Evolutionary conservation across 2,113 vertebrate genomes (phyloP).

Genomic region (Anarhynchus alexandrinus): DNA sequence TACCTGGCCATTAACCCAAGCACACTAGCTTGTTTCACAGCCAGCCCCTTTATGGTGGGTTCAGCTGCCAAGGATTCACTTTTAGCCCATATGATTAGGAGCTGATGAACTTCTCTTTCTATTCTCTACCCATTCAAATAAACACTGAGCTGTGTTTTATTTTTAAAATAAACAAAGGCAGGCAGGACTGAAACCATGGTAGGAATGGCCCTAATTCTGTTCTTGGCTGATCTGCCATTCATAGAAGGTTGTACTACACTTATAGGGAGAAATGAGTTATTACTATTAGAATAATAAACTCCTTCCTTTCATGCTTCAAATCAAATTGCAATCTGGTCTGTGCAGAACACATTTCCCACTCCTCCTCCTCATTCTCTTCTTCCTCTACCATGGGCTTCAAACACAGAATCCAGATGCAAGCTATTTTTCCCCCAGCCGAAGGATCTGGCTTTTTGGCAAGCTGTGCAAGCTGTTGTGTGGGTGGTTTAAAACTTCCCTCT

Average conservation of each 20-base stretch:
- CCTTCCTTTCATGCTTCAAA: slow-evolving; percentile 54
- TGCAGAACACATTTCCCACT: slow-evolving; percentile 36
- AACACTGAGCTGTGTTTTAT: slow-evolving; percentile 21
- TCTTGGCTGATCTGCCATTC: slow-evolving; percentile 34
- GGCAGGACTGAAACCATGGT: not conserved
- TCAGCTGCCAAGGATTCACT: not conserved
- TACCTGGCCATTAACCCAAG: not conserved
- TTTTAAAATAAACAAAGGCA: slow-evolving; percentile 48
- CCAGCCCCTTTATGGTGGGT: not conserved
- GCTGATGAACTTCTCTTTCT: slow-evolving; percentile 21
- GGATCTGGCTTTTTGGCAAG: slow-evolving; percentile 71
- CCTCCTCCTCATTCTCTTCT: slow-evolving; percentile 59
- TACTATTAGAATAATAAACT: slow-evolving; percentile 64
- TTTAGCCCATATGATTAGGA: not conserved
- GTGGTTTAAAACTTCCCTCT: slow-evolving; percentile 65
- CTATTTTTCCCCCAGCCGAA: slow-evolving; percentile 56
- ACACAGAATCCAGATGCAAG: slow-evolving; percentile 69
- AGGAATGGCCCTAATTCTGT: slow-evolving; percentile 40
- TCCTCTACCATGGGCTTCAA: slow-evolving; percentile 64
- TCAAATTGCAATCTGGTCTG: slow-evolving; percentile 53
- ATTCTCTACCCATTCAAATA: slow-evolving; percentile 29
- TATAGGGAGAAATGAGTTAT: slow-evolving; percentile 51
- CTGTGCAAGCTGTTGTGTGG: slow-evolving; percentile 64
- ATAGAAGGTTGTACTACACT: slow-evolving; percentile 19
- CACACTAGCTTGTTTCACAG: not conserved